These are phyloP conservation scores for Carcina quercana DNA, from an alignment of 2,888 invertebrate genomes.

Conservation along the genomic window DNA sequence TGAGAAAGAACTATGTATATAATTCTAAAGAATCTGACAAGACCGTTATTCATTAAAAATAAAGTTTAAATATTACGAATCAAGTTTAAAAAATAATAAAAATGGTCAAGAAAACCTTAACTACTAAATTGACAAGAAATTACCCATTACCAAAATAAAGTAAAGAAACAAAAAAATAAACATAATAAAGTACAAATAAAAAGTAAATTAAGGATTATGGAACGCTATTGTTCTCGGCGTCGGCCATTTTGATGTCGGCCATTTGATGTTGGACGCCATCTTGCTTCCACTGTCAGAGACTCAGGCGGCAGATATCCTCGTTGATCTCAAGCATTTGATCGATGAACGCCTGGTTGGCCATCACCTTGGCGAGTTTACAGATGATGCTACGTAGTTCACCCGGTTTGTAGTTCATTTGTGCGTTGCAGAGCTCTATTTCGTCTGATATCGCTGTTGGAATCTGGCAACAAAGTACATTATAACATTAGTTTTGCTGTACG, in stretches of 20 bases:
- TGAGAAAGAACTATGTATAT: too few relatives aligned
- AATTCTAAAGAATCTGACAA: too few relatives aligned
- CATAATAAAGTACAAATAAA: conserved; percentile 1
- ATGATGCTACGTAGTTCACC: conserved; percentile 78
- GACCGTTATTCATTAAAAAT: too few relatives aligned
- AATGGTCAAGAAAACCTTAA: conserved; percentile 4
- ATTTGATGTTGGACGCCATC: conserved; percentile 1
- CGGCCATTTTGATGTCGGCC: not conserved
- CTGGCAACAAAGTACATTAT: conserved; percentile 55
- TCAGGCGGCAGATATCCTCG: conserved; percentile 84
- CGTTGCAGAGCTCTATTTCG: conserved; percentile 80
- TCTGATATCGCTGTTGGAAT: conserved; percentile 75
- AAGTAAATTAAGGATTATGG: conserved; percentile 1
- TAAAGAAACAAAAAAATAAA: conserved; percentile 2
- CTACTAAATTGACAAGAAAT: conserved; percentile 3
- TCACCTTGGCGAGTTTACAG: conserved; percentile 77
- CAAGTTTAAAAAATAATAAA: too few relatives aligned
- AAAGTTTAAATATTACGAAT: too few relatives aligned
- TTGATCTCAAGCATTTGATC: conserved; percentile 86
- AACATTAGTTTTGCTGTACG: too few relatives aligned
- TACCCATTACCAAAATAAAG: conserved; percentile 3
- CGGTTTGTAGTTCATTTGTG: conserved; percentile 81
- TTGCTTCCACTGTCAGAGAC: conserved; percentile 60
- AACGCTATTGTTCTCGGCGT: not conserved
- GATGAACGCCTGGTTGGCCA: conserved; percentile 82